Evolutionary conservation across 2,113 vertebrate genomes (phyloP), one percentile per base, ranked within the genome.

Genomic region (Pelusios castaneus): DNA sequence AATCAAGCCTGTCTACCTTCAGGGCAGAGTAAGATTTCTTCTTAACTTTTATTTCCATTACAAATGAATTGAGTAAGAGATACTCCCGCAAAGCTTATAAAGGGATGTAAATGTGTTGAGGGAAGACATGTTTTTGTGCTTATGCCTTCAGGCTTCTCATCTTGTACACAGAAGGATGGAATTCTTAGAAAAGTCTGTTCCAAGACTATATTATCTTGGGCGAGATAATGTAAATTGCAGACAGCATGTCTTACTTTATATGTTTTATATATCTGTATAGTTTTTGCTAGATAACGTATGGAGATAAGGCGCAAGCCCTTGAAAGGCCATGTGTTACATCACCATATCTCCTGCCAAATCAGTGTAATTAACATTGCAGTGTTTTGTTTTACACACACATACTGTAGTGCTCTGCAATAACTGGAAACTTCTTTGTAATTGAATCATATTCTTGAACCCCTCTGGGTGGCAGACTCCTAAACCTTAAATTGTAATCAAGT

Each of bases 261-360:
- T 88, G 89, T 85, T 90, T 80, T 85, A 95, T 95, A 84, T 92
- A 34, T 21, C 41, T 51, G 73, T 87, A 70, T n/a, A n/a, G n/a
- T 60, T 47, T 4, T 3, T 93, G 80, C 73, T 94, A 85, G 93
- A 94, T 91, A 63, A n/a, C 49, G 73, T 70, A 73, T 80, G 83
- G 73, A 93, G 92, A 96, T 95, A 94, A 91, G 94, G 49, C 89
- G 82, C 89, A 93, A 85, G 83, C 78, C 87, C 91, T 89, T 94
- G 79, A 92, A 90, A 91, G 52, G 16, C 82, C 52, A 47, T 93
- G 91, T 73, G 88, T 93, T 70, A 38, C 29, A 49, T 92, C 51
- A 27, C 60, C 3, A 0, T 89, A 83, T 93, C 96, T 93, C 93
- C 84, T 22, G 58, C 38, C 76, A 81, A 83, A 90, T 92, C 84